These are phyloP conservation scores for Arion vulgaris DNA, from an alignment of 1,140 invertebrate species.

Conservation along the genomic window DNA sequence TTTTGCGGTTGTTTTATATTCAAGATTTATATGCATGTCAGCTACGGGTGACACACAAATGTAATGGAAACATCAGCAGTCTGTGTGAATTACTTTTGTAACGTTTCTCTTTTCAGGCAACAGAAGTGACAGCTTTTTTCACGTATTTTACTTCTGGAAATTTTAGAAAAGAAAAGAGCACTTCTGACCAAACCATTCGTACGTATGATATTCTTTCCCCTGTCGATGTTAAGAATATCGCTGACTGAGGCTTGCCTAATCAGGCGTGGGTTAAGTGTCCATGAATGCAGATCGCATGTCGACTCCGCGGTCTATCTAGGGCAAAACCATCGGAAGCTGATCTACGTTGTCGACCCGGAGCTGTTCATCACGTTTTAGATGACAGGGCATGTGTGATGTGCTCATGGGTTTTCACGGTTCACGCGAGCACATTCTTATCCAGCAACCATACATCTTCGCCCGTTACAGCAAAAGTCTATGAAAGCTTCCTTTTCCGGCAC, in stretches of 20 bases:
- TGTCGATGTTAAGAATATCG: background rate
- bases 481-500: background rate
- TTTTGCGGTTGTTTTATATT: background rate
- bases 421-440: background rate
- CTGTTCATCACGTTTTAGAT: background rate
- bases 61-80: background rate
- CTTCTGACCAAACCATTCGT: conserved; percentile 1
- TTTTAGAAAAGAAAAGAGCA: conserved; percentile 1
- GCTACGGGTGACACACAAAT: background rate
- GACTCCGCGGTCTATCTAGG: background rate
- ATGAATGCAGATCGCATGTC: background rate
- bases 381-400: background rate
- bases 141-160: background rate
- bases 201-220: background rate
- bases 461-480: background rate
- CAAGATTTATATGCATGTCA: background rate
- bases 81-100: background rate
- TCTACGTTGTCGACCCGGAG: background rate
- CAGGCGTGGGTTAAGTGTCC: background rate
- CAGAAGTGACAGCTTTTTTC: background rate
- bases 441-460: background rate
- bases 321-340: background rate
- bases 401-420: background rate
- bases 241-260: background rate
- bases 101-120: background rate